Evolutionary conservation across 2,113 vertebrate species (phyloP).

Genomic region (Rhinopomastus cyanomelas): DNA sequence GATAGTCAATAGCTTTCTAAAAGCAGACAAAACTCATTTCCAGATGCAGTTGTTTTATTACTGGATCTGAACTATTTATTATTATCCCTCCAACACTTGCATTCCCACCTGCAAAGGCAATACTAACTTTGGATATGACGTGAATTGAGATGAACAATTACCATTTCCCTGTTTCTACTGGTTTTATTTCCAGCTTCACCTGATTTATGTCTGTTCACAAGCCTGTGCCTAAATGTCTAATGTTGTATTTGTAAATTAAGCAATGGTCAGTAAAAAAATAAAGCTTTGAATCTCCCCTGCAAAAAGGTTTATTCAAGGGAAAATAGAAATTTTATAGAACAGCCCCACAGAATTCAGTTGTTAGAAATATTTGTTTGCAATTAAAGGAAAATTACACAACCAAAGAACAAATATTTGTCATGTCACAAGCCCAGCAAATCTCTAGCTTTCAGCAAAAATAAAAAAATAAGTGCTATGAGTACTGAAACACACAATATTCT

Average conservation of each 20-base stretch:
- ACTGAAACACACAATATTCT: background rate
- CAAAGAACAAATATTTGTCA: background rate
- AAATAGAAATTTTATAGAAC: background rate
- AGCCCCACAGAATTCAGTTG: background rate
- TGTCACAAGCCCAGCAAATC: background rate
- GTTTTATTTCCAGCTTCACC: background rate
- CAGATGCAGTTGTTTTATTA: background rate
- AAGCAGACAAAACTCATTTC: background rate
- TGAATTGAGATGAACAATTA: background rate
- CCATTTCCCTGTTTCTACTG: background rate
- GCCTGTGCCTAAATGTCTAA: rapidly evolving
- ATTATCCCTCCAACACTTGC: background rate
- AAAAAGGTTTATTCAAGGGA: background rate
- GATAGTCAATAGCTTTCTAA: background rate
- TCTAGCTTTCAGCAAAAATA: background rate
- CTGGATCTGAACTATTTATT: background rate
- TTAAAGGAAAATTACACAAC: background rate
- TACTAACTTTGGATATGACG: background rate
- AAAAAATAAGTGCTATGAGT: background rate
- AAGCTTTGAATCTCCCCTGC: background rate
- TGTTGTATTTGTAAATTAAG: background rate
- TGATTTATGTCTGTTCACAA: background rate
- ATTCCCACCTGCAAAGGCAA: background rate
- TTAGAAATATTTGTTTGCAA: background rate
- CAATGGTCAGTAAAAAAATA: rapidly evolving